Evolutionary conservation across 1,140 invertebrate genomes (phyloP), one percentile per base, ranked within the genome.

Genomic region (Subanguina moxae): DNA sequence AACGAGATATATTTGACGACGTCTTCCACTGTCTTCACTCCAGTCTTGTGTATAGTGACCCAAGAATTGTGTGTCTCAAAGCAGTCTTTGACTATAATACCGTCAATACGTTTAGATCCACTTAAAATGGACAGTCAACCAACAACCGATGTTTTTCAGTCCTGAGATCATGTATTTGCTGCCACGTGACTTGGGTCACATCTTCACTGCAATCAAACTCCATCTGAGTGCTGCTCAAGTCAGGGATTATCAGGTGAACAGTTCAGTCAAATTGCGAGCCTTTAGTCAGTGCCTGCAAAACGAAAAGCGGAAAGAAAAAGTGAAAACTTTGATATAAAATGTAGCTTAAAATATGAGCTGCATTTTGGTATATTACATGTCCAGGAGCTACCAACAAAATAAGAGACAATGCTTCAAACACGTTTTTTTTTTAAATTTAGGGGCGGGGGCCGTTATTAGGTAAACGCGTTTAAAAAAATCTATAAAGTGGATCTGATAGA

Each of bases 41-140:
- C 23, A 64, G 25, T 46, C 11, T 70, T 25, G 27, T 28, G n/a
- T 69, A 70, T 42, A 65, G 15, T 13, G 68, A 70, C 45, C 32
- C 27, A 7, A n/a, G 71, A 68, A 42, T 70, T 42, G 68, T 70
- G 27, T 67, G 56, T 61, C 21, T 38, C 30, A 61, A 7, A 17
- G 23, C n/a, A 5, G 9, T 71, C 13, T 68, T 11, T 68, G 42
- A 23, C 13, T 1, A 23, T 64, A n/a, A 7, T 62, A 3, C 11
- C 66, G 21, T n/a, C 3, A 38, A 38, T 74, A 19, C 25, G 42
- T 70, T 65, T 28, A 70, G 68, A 67, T 70, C 8, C 68, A 70
- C 38, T 25, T 48, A 17, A 46, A 32, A 28, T 74, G 68, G 68
- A 28, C 32, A 23, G 32, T 13, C 25, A 23, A 66, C 1, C 27